Conservation (phyloP, 2,113 vertebrate species). For the Thinocorus orbignyianus region DNA sequence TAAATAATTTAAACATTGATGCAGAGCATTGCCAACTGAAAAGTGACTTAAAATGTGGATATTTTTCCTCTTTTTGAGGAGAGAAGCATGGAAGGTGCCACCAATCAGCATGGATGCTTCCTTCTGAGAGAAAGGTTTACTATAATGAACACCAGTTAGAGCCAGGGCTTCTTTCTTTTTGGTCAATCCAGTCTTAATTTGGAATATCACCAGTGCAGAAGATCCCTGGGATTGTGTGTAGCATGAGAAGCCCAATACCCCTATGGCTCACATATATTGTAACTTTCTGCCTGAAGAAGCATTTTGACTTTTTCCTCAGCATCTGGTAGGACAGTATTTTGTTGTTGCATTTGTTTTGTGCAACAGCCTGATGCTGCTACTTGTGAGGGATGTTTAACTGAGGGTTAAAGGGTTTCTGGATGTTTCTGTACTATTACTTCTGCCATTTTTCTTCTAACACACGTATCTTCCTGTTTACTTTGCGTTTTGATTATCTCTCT, state of each 20-base stretch:
- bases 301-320: not conserved
- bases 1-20: constrained; percentile 13
- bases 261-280: not conserved
- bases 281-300: not conserved
- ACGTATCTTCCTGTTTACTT: not conserved
- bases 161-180: not conserved
- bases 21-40: not conserved
- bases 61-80: not conserved
- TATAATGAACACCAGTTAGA: not conserved
- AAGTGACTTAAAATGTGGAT: not conserved
- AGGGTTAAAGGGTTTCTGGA: not conserved
- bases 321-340: not conserved
- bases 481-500: not conserved
- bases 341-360: not conserved
- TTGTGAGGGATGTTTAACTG: not conserved
- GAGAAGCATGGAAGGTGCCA: not conserved
- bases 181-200: not conserved
- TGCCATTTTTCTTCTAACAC: not conserved
- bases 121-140: not conserved
- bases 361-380: not conserved
- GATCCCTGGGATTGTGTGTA: not conserved
- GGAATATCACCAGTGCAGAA: not conserved
- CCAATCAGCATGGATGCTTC: not conserved
- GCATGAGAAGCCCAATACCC: accelerated
- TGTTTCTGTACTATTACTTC: not conserved